Evolutionary conservation across 2,888 invertebrate genomes (phyloP), one percentile per base, ranked within the genome.

Genomic region (Limnephilus rhombicus): DNA sequence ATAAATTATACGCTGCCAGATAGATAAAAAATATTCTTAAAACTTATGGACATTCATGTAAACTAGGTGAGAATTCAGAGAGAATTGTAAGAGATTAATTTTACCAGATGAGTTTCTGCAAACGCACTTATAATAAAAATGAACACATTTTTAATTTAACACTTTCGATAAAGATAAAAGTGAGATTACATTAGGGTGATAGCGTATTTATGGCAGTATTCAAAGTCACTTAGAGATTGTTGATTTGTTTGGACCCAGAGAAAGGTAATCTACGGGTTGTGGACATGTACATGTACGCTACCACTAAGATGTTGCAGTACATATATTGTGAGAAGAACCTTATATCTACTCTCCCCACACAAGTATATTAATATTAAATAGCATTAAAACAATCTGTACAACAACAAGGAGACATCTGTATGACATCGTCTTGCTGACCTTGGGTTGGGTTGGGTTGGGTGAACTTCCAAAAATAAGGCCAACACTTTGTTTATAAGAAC

Each of bases 211-310:
- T 93, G 93, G 93, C 93, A 93, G 93, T 93, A 92, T 91, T 90
- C 41, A 89, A 82, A 85, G 90, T 92, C 92, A 91, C 91, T 85
- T 89, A 92, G 92, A 90, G 91, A 89, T 90, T 90, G 90, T 80
- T 85, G 45, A 81, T 49, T 93, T 93, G 93, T 49, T 93, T 93
- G 93, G 93, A 93, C 93, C 93, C 93, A 90, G 90, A 88, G 82
- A 91, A 86, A 82, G 24, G 24, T 68, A 68, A 90, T 92, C 85
- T 90, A 91, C 87, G 80, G 85, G 80, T 89, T 82, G 68, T 91
- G 87, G 53, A 87, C 81, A 88, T n/a, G 86, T 68, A 87, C 53
- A 88, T 34, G 86, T 68, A 41, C 80, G 91, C 89, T 88, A 91
- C 53, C 90, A 90, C 85, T 80, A 80, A 53, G 68, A 15, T 12